Percentiles rank a stretch among this genome's conserved stretches.
Evolutionary conservation across 2,113 vertebrate genomes (phyloP).

Genomic region (Penelope pileata): DNA sequence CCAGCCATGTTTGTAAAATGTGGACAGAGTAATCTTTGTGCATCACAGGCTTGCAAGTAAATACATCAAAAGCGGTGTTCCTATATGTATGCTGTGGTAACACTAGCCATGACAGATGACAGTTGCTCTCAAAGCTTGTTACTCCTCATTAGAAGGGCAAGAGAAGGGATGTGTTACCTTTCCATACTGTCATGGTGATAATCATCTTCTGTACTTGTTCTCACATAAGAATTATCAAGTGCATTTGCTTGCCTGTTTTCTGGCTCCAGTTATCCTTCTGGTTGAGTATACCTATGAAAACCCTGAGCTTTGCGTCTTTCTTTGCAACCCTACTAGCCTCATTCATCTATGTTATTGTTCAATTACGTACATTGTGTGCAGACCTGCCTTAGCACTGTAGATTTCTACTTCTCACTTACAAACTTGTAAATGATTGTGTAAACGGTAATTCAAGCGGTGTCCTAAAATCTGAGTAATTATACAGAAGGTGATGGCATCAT

Average conservation of each 20-base stretch:
- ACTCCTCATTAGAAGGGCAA: neutral
- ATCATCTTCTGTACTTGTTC: neutral
- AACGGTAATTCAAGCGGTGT: neutral
- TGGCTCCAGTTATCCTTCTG: neutral
- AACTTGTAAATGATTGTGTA: neutral
- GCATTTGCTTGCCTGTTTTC: neutral
- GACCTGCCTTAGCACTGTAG: neutral
- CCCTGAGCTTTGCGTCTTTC: neutral
- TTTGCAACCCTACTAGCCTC: neutral
- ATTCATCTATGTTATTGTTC: neutral
- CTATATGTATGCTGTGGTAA: neutral
- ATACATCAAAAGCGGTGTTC: neutral
- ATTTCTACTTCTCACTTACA: neutral
- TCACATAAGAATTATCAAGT: neutral
- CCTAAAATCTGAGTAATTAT: neutral
- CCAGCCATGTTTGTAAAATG: neutral
- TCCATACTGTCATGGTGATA: neutral
- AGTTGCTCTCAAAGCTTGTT: neutral
- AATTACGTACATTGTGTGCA: neutral
- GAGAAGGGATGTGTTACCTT: neutral
- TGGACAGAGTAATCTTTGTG: neutral
- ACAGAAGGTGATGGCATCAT: neutral
- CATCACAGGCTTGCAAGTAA: neutral
- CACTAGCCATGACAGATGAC: neutral
- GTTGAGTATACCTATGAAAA: neutral